Percentiles rank a stretch among this genome's conserved stretches.
phyloP scores from a whole-genome alignment of 1,140 invertebrate species.

The Pemphigus obesinymphae region DNA sequence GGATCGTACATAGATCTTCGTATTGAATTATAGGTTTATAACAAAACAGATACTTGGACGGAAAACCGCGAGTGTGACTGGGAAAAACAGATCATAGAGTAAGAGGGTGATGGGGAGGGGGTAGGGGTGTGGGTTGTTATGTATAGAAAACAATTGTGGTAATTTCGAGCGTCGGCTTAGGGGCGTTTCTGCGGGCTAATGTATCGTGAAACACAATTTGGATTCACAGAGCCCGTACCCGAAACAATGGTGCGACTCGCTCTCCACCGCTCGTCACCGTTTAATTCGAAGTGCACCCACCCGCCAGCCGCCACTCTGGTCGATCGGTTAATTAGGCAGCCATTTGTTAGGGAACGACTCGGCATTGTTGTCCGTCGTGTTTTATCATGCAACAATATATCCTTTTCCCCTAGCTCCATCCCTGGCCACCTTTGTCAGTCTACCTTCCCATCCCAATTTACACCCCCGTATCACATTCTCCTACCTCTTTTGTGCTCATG shows the following conservation, averaged over 20 bases:
- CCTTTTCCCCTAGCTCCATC: background rate
- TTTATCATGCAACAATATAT: conserved; percentile 34
- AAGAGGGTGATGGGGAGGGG: no score
- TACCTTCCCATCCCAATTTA: background rate
- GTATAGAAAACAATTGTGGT: background rate
- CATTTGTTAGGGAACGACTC: conserved; percentile 22
- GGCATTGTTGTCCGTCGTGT: conserved; percentile 36
- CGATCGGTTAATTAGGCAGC: conserved; percentile 38
- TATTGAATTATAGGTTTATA: no score
- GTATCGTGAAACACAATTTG: conserved; percentile 26
- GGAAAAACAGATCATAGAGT: background rate
- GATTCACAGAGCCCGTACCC: background rate
- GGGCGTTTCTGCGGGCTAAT: conserved; percentile 11
- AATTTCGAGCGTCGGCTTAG: background rate
- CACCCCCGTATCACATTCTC: background rate
- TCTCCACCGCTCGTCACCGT: background rate
- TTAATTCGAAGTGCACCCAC: background rate
- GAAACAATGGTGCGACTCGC: conserved; percentile 16
- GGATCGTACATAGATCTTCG: no score
- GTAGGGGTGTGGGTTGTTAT: background rate
- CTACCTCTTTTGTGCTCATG: background rate
- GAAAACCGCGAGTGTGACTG: background rate
- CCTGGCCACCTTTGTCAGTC: background rate
- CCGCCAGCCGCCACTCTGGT: background rate
- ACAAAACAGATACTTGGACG: no score